Percentiles rank a stretch among this genome's conserved stretches.
Evolutionary conservation across 2,888 invertebrate genomes (phyloP).

Genomic region (Sphecodes monilicornis): DNA sequence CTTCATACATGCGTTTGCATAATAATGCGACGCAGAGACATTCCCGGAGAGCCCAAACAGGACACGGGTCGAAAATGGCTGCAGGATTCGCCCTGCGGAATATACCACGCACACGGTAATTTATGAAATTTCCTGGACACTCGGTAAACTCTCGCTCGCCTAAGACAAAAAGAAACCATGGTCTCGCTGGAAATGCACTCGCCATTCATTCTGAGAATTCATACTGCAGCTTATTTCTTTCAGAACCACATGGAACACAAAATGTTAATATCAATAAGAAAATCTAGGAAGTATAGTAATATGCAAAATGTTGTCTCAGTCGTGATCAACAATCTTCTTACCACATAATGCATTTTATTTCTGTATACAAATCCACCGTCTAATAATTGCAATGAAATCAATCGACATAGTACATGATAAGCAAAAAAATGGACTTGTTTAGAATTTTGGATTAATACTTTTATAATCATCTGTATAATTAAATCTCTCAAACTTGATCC

Average conservation of each 20-base stretch:
- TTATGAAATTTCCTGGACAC: conserved; percentile 38
- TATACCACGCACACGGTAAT: conserved; percentile 40
- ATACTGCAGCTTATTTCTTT: not conserved
- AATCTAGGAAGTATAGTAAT: too few relatives aligned
- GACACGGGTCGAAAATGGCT: not conserved
- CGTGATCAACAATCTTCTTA: too few relatives aligned
- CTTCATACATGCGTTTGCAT: conserved; percentile 56
- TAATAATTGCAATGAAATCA: too few relatives aligned
- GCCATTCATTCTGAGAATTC: not conserved
- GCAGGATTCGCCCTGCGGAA: conserved; percentile 12
- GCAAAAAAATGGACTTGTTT: too few relatives aligned
- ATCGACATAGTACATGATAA: too few relatives aligned
- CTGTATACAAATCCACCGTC: too few relatives aligned
- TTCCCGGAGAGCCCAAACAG: not conserved
- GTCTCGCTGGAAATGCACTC: not conserved
- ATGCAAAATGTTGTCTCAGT: too few relatives aligned
- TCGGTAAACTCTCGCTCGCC: conserved; percentile 14
- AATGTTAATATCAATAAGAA: too few relatives aligned
- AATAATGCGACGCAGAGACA: conserved; percentile 42
- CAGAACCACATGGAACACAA: not conserved
- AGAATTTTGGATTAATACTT: too few relatives aligned
- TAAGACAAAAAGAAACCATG: not conserved
- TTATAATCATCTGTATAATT: too few relatives aligned
- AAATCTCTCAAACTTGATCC: too few relatives aligned
- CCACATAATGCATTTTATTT: too few relatives aligned